Evolutionary conservation across 2,113 vertebrate genomes (phyloP).

Genomic region (Labeo catla): DNA sequence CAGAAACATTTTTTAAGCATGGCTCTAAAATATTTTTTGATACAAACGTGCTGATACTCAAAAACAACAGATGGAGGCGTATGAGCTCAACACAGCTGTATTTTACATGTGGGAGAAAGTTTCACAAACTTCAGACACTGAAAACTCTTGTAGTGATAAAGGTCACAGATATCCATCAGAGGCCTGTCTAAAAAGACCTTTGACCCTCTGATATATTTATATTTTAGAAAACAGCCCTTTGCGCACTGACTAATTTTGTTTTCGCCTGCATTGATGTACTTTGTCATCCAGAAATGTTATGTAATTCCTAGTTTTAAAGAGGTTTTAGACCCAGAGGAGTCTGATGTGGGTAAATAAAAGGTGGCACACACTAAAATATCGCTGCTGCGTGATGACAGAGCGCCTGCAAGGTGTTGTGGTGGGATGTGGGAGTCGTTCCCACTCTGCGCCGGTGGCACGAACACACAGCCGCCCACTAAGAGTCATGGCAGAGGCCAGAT

Average conservation of each 20-base stretch:
- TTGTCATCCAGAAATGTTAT: not conserved
- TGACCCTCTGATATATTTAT: not conserved
- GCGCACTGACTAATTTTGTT: conserved; percentile 8
- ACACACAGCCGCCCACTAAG: conserved; percentile 20
- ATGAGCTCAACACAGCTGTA: not conserved
- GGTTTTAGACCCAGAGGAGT: not conserved
- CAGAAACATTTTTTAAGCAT: not conserved
- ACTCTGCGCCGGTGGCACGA: not conserved
- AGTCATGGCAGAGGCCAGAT: not conserved
- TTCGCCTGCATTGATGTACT: not conserved
- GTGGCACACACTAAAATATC: not conserved
- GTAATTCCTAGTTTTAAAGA: not conserved
- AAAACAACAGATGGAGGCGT: not conserved
- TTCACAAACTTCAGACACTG: not conserved
- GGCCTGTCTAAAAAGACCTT: not conserved
- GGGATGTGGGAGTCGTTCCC: conserved; percentile 35
- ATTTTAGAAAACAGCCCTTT: not conserved
- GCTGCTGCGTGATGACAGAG: not conserved
- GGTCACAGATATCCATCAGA: not conserved
- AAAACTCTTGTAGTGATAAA: not conserved
- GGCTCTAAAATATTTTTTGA: not conserved
- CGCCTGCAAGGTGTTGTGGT: conserved; percentile 29
- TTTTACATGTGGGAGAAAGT: not conserved
- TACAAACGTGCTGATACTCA: not conserved
- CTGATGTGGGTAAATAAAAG: not conserved